Evolutionary conservation across 2,113 vertebrate species (phyloP).

Genomic region (Microtus montanus): DNA sequence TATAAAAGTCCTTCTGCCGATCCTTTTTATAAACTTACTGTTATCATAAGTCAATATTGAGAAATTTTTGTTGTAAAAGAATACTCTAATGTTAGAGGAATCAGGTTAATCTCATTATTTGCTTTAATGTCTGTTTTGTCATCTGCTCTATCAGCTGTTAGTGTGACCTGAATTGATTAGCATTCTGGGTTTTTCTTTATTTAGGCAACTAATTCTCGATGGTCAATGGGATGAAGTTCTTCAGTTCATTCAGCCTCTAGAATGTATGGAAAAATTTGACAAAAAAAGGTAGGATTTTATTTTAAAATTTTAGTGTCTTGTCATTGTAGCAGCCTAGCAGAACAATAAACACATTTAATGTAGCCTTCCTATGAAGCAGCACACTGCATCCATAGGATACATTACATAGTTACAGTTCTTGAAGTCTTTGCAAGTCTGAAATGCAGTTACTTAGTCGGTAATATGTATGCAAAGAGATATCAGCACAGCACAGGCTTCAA

Average conservation of each 20-base stretch:
- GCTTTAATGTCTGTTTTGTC: constrained; percentile 12
- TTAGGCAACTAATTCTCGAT: constrained; percentile 96
- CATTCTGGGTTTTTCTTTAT: constrained; percentile 61
- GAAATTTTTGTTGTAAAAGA: constrained; percentile 38
- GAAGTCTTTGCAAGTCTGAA: constrained; percentile 13
- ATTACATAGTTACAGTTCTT: not conserved
- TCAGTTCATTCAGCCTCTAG: constrained; percentile 98
- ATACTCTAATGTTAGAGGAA: constrained; percentile 34
- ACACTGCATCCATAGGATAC: not conserved
- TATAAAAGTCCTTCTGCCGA: not conserved
- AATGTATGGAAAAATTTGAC: constrained; percentile 98
- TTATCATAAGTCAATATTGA: not conserved
- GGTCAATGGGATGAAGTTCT: constrained; percentile 99
- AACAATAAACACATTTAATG: constrained; percentile 29
- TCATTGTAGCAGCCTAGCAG: constrained; percentile 36
- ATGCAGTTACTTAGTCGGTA: not conserved
- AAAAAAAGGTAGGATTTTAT: constrained; percentile 91
- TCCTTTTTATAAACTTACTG: not conserved
- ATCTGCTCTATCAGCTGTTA: not conserved
- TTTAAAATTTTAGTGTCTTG: constrained; percentile 18
- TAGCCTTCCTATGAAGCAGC: not conserved
- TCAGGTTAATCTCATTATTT: constrained; percentile 40
- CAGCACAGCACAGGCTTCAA: not conserved
- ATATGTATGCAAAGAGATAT: not conserved
- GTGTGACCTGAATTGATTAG: constrained; percentile 30